These are phyloP conservation scores for Squalus acanthias DNA, from an alignment of 2,797 vertebrate species.

Conservation along the genomic window DNA sequence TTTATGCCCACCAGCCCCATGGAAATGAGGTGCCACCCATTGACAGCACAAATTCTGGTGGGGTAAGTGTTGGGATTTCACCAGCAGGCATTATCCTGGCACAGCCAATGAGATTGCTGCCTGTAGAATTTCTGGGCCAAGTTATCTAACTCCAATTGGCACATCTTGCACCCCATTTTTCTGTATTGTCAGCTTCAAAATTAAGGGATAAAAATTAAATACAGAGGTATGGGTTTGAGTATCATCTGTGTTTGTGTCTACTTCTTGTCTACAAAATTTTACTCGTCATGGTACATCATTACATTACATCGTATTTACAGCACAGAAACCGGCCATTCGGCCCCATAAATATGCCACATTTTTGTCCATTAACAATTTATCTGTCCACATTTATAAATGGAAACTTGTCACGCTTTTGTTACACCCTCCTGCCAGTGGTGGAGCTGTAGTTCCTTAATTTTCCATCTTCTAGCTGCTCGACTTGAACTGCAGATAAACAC, in stretches of 20 bases:
- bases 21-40: no score
- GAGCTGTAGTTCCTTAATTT: no score
- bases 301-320: no score
- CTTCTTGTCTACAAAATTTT: no score
- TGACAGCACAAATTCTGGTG: background rate
- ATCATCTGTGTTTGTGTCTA: background rate
- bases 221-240: no score
- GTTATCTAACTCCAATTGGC: background rate
- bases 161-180: background rate
- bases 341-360: background rate
- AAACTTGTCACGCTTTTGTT: no score
- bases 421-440: background rate
- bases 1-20: background rate
- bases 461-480: no score
- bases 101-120: no score
- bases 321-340: no score
- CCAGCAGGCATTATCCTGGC: background rate
- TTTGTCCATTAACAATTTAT: background rate
- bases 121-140: background rate
- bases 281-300: no score
- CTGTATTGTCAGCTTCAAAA: background rate
- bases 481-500: no score
- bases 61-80: background rate
- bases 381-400: background rate
- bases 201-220: background rate